Base-by-base conservation (phyloP, 2,888 invertebrate genomes). In the Lomographa bimaculata region DNA sequence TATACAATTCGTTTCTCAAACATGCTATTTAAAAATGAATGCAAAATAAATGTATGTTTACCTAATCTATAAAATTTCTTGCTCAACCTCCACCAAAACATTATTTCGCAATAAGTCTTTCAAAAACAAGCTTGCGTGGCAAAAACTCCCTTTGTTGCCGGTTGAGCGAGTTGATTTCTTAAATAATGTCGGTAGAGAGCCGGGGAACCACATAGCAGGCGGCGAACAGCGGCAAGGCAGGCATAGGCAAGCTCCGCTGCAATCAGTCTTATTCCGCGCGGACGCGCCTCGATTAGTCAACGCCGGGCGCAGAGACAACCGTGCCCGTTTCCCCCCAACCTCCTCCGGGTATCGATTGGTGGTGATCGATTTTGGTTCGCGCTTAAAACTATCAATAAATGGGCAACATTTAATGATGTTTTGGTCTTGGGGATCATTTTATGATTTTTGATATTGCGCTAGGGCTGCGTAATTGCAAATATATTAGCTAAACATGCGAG, bases 201-300 rank as follows among this genome's bases (percentile, higher is more conserved):
- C 27, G 78, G 79, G 75, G 71, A 72, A 75, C 79, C 77, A 75
- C 80, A 79, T 75, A 73, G 79, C 73, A 71, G 73, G 77, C 30
- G 18, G 27, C 14, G 26, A 7, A 7, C 7, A 7, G 20, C 7
- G 32, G 27, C 33, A 18, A 28, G 27, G 42, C 84, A 80, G 79
- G 84, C 84, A 82, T 81, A 80, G 83, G 77, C 80, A 72, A 80
- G 79, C 79, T 71, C 72, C 67, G 66, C 62, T 70, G 83, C 83
- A 81, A 89, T 89, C 87, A 84, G 80, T 89, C 87, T 89, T 87
- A 83, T 87, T 89, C 87, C 87, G 78, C 82, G 85, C 83, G 84
- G 89, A 86, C 89, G 86, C 82, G 80, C 74, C 73, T 62, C 86
- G 79, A 87, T 87, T 87, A 87, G 85, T 87, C 86, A 87, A 85